Evolutionary conservation across 2,113 vertebrate species (phyloP).

Genomic region (Hymenochirus boettgeri): DNA sequence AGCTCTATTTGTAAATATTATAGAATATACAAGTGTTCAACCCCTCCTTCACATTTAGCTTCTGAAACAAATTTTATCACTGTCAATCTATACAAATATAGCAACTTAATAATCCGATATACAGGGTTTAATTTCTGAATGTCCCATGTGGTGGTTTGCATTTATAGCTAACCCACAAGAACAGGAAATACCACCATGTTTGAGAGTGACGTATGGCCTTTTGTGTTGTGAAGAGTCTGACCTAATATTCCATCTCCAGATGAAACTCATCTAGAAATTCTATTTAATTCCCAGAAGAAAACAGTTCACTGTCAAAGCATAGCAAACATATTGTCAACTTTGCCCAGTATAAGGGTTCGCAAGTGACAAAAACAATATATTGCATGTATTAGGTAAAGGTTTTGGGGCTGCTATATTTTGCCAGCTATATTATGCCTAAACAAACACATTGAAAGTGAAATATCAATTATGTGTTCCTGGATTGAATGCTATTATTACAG

Average conservation of each 20-base stretch:
- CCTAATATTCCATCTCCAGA: slow-evolving; percentile 9
- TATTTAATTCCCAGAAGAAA: slow-evolving; percentile 20
- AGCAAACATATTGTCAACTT: slow-evolving; percentile 1
- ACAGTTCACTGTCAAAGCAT: slow-evolving; percentile 7
- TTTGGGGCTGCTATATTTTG: too few species aligned
- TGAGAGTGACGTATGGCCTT: background rate
- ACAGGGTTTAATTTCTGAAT: background rate
- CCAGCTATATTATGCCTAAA: too few species aligned
- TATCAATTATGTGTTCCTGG: too few species aligned
- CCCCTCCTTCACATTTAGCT: too few species aligned
- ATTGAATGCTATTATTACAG: too few species aligned
- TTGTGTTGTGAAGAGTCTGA: slow-evolving; percentile 18
- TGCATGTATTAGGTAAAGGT: slow-evolving; percentile 22
- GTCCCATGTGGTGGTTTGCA: background rate
- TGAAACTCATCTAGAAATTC: slow-evolving; percentile 3
- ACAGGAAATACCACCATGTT: slow-evolving; percentile 1
- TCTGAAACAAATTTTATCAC: too few species aligned
- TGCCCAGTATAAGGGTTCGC: background rate
- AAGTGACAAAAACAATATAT: background rate
- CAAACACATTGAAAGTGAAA: too few species aligned
- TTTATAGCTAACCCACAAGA: background rate
- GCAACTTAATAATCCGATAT: too few species aligned
- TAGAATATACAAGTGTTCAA: too few species aligned
- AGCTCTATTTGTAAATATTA: too few species aligned
- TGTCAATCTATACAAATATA: too few species aligned